phyloP scores from a whole-genome alignment of 2,888 invertebrate genomes.

The Cataglyphis albicans region DNA sequence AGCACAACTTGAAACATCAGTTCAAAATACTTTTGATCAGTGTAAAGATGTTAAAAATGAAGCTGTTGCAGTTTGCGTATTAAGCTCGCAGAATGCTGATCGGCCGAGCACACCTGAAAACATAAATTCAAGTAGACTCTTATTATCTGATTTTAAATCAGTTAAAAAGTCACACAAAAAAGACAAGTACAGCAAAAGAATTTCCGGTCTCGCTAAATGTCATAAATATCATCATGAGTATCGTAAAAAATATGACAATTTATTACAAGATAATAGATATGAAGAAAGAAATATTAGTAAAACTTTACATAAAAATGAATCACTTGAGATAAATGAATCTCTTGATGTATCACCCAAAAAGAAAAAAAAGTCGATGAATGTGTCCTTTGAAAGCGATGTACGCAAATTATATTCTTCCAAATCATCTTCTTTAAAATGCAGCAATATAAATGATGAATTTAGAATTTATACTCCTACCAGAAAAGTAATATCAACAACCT shows the following conservation, averaged over 20 bases:
- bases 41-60: constrained; percentile 33
- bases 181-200: constrained; percentile 79
- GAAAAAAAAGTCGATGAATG: constrained; percentile 63
- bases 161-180: constrained; percentile 82
- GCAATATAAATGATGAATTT: constrained; percentile 76
- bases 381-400: constrained; percentile 31
- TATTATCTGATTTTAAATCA: constrained; percentile 79
- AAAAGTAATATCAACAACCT: constrained; percentile 67
- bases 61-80: not conserved
- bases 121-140: constrained; percentile 80
- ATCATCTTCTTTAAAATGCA: constrained; percentile 59
- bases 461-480: constrained; percentile 82
- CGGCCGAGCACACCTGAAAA: constrained; percentile 81
- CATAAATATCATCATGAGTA: constrained; percentile 60
- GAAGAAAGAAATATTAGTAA: not conserved
- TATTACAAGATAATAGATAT: not conserved
- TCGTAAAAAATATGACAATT: constrained; percentile 54
- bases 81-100: constrained; percentile 38
- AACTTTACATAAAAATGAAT: not conserved
- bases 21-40: not conserved
- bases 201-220: constrained; percentile 72
- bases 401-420: constrained; percentile 32
- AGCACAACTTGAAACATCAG: not conserved
- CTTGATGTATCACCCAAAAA: constrained; percentile 70
- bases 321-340: not conserved